These are phyloP conservation scores for Tridacna gigas DNA, from an alignment of 2,888 invertebrate genomes.

Conservation along the genomic window DNA sequence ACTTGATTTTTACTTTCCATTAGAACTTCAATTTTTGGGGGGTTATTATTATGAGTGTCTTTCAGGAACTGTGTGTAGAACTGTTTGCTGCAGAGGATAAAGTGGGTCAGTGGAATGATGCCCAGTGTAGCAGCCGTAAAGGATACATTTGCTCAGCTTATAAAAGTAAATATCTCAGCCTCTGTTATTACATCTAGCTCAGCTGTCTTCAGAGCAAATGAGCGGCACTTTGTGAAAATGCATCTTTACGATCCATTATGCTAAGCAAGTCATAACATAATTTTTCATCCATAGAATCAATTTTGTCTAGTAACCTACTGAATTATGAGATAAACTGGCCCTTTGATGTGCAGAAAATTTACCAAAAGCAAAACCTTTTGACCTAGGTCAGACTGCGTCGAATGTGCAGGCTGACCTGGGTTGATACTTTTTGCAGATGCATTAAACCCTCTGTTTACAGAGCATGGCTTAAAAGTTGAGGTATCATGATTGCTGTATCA, in stretches of 20 bases:
- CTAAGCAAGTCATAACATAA: no score
- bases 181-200: no score
- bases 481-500: no score
- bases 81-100: conserved; percentile 1
- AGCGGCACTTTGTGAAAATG: no score
- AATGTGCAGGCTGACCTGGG: background rate
- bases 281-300: no score
- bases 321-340: no score
- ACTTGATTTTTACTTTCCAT: background rate
- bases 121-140: conserved; percentile 14
- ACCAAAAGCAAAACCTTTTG: background rate
- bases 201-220: no score
- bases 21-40: background rate
- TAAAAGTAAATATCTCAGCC: conserved; percentile 31
- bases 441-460: background rate
- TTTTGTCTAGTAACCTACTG: no score
- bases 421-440: background rate
- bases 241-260: no score
- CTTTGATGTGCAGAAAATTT: no score
- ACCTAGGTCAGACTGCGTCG: background rate
- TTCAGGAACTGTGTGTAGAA: conserved; percentile 50
- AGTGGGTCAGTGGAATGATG: conserved; percentile 47
- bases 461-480: background rate
- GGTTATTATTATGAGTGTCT: background rate
- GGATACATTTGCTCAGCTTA: conserved; percentile 34